Percentiles rank a stretch among this genome's conserved stretches.
phyloP scores from a whole-genome alignment of 2,113 vertebrate species.

The Tinamus guttatus region DNA sequence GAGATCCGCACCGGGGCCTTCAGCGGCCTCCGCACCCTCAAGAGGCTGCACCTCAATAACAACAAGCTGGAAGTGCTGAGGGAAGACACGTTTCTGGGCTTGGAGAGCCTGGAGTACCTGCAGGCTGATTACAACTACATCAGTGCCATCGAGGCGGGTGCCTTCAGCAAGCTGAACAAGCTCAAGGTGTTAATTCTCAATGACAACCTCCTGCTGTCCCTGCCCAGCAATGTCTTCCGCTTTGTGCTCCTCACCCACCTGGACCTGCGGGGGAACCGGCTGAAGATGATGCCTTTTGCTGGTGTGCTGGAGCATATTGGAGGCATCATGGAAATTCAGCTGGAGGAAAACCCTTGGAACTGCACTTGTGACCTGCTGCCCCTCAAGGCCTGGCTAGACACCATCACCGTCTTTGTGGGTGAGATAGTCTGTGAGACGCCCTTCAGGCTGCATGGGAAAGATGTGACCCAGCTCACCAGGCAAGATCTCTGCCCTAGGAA shows the following conservation, averaged over 20 bases:
- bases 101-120: conserved; percentile 96
- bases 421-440: conserved; percentile 98
- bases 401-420: conserved; percentile 94
- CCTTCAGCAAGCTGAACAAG: conserved; percentile 95
- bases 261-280: conserved; percentile 94
- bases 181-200: conserved; percentile 98
- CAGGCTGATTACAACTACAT: conserved; percentile 99
- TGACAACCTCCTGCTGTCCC: conserved; percentile 94
- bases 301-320: conserved; percentile 97
- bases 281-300: conserved; percentile 95
- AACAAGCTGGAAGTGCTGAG: conserved; percentile 95
- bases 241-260: conserved; percentile 97
- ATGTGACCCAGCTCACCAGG: conserved; percentile 94
- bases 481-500: conserved; percentile 96
- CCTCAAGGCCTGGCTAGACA: conserved; percentile 96
- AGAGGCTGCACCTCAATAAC: conserved; percentile 95
- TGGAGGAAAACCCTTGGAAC: conserved; percentile 99
- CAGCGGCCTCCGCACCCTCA: conserved; percentile 90
- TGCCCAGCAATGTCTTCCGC: conserved; percentile 96
- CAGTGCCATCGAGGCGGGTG: conserved; percentile 91
- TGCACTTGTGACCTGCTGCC: conserved; percentile 96
- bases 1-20: conserved; percentile 93
- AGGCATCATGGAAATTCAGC: conserved; percentile 98
- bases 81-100: conserved; percentile 92
- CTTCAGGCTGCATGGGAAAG: conserved; percentile 94